Conservation (phyloP, 1,140 invertebrate genomes). For the Drosophila willistoni region DNA sequence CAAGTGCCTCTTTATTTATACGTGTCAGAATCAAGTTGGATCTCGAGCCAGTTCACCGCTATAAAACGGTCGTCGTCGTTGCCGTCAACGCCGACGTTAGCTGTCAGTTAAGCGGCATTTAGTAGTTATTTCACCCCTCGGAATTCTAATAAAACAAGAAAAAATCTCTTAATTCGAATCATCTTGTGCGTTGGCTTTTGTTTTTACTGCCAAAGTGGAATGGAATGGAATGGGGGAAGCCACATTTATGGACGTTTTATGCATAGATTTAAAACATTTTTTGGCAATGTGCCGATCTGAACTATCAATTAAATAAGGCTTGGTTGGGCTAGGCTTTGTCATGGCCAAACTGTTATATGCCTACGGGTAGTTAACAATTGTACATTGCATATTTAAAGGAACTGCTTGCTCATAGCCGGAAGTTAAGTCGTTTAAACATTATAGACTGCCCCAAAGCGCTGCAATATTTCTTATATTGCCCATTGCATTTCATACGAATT, state of each 20-base stretch:
- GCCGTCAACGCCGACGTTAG: slow-evolving; percentile 32
- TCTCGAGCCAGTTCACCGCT: slow-evolving; percentile 34
- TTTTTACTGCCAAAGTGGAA: slow-evolving; percentile 38
- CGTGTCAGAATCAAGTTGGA: slow-evolving; percentile 51
- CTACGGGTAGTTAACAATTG: neutral
- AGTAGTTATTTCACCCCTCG: slow-evolving; percentile 50
- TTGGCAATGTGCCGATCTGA: slow-evolving; percentile 35
- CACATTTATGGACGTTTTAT: slow-evolving; percentile 39
- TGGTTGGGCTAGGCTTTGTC: neutral
- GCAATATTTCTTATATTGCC: no score
- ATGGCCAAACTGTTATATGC: slow-evolving; percentile 3
- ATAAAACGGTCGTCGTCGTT: slow-evolving; percentile 37
- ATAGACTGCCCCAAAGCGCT: no score
- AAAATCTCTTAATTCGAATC: slow-evolving; percentile 69
- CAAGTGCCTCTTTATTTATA: slow-evolving; percentile 81
- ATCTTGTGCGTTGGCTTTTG: slow-evolving; percentile 68
- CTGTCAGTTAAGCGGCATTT: slow-evolving; percentile 56
- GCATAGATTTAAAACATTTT: slow-evolving; percentile 38
- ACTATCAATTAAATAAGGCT: slow-evolving; percentile 8
- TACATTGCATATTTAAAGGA: neutral
- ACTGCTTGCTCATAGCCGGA: neutral
- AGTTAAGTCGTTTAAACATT: neutral
- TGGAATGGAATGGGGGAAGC: slow-evolving; percentile 11
- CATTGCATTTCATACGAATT: no score
- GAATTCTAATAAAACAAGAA: slow-evolving; percentile 59